Base-by-base conservation (phyloP, 2,888 invertebrate genomes). In the Caenorhabditis sp. region DNA sequence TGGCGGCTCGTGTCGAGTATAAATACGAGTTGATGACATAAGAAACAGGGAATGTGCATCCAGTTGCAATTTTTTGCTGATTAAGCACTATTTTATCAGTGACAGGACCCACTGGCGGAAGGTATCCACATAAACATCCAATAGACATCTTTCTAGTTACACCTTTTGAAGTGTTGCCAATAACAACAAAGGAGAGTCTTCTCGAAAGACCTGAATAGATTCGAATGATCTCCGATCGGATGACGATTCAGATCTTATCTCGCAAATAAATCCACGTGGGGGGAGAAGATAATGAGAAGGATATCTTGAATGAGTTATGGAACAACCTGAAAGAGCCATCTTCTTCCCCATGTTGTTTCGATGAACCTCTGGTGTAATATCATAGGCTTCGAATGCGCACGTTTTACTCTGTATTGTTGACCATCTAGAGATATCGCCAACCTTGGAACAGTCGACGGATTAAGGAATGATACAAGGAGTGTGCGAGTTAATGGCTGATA, bases 51-150 rank as follows among this genome's bases (percentile, higher is more conserved):
- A 54, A 68, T 54, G 51, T 68, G 68, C 68, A 58, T 12, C 56
- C 69, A 70, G 61, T 61, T 70, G 77, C 69, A 77, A 77, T 54
- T 26, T 54, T 61, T 41, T 77, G 77, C 38, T 77, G 69, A 77
- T 63, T 69, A 31, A 61, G 77, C 69, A 63, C 54, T 69, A 70
- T 51, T 69, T 77, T 77, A 77, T 77, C 77, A 77, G 69, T 66
- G 63, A 35, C 73, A n/a, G 10, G 19, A 59, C n/a, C 49, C 44
- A 10, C 44, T 26, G 63, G n/a, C 44, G 63, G 41, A 61, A n/a
- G n/a, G 28, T 4, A 69, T 68, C 68, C 63, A 77, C 69, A 69
- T 19, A 56, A 56, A 70, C 66, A 76, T 49, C 61, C 24, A 63
- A 44, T 26, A 24, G 54, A 19, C 44, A 54, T 35, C 31, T 44